Evolutionary conservation across 2,113 vertebrate species (phyloP).

Genomic region (Limnothrissa miodon): DNA sequence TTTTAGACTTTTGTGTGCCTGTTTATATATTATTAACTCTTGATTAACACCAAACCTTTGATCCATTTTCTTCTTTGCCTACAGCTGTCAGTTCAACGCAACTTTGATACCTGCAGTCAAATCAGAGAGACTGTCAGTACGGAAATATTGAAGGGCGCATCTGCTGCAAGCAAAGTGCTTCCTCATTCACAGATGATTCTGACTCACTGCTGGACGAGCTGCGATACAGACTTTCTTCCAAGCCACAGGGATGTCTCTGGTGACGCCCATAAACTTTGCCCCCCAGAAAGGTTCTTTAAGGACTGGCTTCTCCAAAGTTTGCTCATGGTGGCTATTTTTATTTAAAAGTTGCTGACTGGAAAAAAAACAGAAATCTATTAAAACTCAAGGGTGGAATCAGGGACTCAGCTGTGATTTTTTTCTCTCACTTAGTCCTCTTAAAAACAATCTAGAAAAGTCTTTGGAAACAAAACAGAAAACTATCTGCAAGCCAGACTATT

Average conservation of each 20-base stretch:
- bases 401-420: not conserved
- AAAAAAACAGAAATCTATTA: not conserved
- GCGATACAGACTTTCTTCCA: constrained; percentile 72
- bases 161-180: not conserved
- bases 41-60: constrained; percentile 59
- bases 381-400: not conserved
- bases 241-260: constrained; percentile 48
- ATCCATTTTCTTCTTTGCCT: constrained; percentile 47
- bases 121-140: constrained; percentile 17
- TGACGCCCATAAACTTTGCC: constrained; percentile 52
- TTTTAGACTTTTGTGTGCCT: not conserved
- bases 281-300: constrained; percentile 59
- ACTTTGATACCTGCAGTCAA: constrained; percentile 74
- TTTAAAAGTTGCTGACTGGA: not conserved
- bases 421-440: not conserved
- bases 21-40: not conserved
- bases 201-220: constrained; percentile 77
- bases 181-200: not conserved
- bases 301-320: constrained; percentile 67
- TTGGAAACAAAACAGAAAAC: too few species aligned
- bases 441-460: not conserved
- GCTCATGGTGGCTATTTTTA: constrained; percentile 27
- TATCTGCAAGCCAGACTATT: not conserved
- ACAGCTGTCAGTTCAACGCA: constrained; percentile 56
- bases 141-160: not conserved